A percentile compares a stretch with the other conserved stretches of the same genome.
Conservation (phyloP, 2,113 vertebrate genomes). For the Octodon degus region DNA sequence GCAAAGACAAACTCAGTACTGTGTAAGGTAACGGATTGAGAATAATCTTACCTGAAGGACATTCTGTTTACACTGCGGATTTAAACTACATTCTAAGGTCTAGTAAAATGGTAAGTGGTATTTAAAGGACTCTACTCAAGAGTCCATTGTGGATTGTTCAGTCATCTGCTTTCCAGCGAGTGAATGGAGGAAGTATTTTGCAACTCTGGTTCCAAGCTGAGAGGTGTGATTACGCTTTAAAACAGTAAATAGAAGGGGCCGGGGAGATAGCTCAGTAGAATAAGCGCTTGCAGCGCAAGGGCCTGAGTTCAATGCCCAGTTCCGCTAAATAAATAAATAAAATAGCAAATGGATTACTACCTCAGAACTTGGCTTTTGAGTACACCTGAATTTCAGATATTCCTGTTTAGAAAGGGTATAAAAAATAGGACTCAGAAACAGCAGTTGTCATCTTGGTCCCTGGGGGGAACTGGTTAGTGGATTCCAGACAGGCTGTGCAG, state of each 20-base stretch:
- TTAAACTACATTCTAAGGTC: neutral
- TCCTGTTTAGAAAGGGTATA: neutral
- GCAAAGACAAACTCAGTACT: neutral
- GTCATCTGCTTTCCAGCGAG: neutral
- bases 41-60: neutral
- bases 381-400: neutral
- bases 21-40: neutral
- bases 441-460: neutral
- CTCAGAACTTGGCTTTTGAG: neutral
- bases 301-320: too few relatives aligned
- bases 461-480: neutral
- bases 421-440: neutral
- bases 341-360: neutral
- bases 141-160: neutral
- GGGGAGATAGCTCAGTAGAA: too few relatives aligned
- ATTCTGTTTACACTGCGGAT: neutral
- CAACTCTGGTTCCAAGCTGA: constrained; percentile 6
- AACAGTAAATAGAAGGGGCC: neutral
- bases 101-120: neutral
- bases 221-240: neutral
- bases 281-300: too few relatives aligned
- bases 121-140: neutral
- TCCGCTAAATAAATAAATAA: too few relatives aligned
- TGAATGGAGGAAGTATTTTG: neutral
- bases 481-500: neutral